phyloP scores from a whole-genome alignment of 64 coral and sea anemone genomes.

The Pocillopora verrucosa region DNA sequence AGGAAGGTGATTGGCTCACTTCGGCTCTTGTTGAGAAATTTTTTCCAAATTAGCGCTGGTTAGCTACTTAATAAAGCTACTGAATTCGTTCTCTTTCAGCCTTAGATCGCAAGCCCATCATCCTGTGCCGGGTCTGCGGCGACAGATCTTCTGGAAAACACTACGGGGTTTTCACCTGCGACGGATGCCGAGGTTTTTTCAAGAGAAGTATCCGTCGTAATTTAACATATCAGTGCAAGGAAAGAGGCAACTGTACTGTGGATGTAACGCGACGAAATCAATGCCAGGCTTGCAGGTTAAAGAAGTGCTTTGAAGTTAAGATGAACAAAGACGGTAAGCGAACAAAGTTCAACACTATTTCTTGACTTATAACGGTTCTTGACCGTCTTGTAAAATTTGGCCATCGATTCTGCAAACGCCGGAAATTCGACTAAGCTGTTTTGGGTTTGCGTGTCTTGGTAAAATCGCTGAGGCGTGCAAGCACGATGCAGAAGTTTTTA shows the following conservation, averaged over 20 bases:
- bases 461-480: constrained; percentile 10
- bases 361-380: neutral
- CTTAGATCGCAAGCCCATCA: constrained; percentile 87
- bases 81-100: constrained; percentile 1
- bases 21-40: neutral
- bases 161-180: constrained; percentile 96
- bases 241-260: constrained; percentile 85
- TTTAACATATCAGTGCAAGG: constrained; percentile 90
- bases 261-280: constrained; percentile 95
- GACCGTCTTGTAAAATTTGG: neutral
- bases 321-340: constrained; percentile 97
- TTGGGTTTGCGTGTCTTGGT: neutral
- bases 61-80: neutral
- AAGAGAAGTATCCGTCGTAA: constrained; percentile 88
- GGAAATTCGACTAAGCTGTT: neutral
- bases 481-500: no score
- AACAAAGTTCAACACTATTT: neutral
- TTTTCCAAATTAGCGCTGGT: neutral
- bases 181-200: constrained; percentile 96
- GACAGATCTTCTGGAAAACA: constrained; percentile 98
- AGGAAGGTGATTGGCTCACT: constrained; percentile 15
- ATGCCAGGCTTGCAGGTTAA: constrained; percentile 92
- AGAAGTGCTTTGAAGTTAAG: constrained; percentile 90
- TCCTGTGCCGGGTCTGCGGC: constrained; percentile 88
- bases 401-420: no score